Evolutionary conservation across 2,113 vertebrate species (phyloP), one percentile per base, ranked within the genome.

Genomic region (Dascyllus trimaculatus): DNA sequence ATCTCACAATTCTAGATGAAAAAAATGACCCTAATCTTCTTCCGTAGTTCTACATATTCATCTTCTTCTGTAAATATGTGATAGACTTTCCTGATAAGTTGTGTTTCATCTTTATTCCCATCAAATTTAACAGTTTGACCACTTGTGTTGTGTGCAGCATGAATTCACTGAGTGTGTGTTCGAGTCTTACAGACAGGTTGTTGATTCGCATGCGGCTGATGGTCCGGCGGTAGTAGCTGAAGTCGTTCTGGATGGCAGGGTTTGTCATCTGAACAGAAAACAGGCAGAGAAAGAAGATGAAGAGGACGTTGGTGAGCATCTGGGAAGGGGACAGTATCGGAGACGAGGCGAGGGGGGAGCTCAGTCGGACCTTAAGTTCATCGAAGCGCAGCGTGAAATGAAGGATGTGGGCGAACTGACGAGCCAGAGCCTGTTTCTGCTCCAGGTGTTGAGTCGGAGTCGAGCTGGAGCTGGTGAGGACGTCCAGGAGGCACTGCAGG

Each of bases 241-340:
- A 99, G 86, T 99, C 98, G 26, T 99, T 99, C 94, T 99, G 98
- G 94, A 99, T 99, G 87, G 98, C 98, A 3, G 98, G 98, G 91
- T 98, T 99, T 60, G 97, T 99, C 98, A 99, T 99, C 98, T 99
- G 80, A 1, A 43, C 1, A 11, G 1, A 26, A 0, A 19, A 14
- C 32, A 32, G 21, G 3, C 48, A 15, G 15, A 29, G 0, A 24
- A 58, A 18, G 19, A 26, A 8, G 4, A 58, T 7, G 10, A 51
- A 13, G 9, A 21, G 11, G 2, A 49, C 19, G 19, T 3, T 10
- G 29, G 15, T 5, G 18, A 43, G 11, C 35, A 9, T 18, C 9
- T n/a, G 18, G 25, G 21, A 24, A 22, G 21, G 59, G 25, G 40
- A 5, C 32, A 9, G 7, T 10, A 11, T 0, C 13, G 14, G 40